A percentile compares a stretch with the other conserved stretches of the same genome.
Conservation (phyloP, 2,113 vertebrate genomes). For the Zeus faber region DNA sequence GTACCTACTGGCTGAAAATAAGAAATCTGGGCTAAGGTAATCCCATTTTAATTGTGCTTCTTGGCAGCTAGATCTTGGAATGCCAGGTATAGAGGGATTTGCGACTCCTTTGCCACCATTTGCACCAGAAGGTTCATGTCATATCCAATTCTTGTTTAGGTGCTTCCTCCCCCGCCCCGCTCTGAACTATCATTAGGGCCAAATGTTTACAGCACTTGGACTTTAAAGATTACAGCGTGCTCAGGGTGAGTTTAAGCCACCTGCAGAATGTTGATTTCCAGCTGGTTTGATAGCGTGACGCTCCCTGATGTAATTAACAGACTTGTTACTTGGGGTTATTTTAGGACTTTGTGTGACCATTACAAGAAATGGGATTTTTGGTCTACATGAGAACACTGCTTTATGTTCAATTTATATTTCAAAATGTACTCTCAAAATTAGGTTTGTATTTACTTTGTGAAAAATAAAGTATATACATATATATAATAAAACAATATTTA, state of each 20-base stretch:
- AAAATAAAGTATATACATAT: too few relatives aligned
- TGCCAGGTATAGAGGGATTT: background rate
- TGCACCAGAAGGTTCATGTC: background rate
- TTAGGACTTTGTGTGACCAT: too few relatives aligned
- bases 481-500: too few relatives aligned
- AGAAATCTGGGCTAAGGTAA: background rate
- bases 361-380: too few relatives aligned
- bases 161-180: background rate
- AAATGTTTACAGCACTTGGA: constrained; percentile 35
- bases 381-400: too few relatives aligned
- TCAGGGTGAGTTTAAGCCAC: constrained; percentile 22
- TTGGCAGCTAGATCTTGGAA: background rate
- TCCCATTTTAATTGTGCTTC: background rate
- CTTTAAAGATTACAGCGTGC: constrained; percentile 26
- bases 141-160: constrained; percentile 12
- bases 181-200: too few relatives aligned
- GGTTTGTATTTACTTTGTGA: too few relatives aligned
- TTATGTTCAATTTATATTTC: too few relatives aligned
- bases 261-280: constrained; percentile 24
- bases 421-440: too few relatives aligned
- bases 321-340: too few relatives aligned
- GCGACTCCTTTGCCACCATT: background rate
- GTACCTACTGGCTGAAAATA: background rate
- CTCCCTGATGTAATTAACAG: constrained; percentile 27
- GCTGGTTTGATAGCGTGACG: too few relatives aligned